Conservation (phyloP, 2,888 invertebrate genomes). For the Rhabditophanes sp. region DNA sequence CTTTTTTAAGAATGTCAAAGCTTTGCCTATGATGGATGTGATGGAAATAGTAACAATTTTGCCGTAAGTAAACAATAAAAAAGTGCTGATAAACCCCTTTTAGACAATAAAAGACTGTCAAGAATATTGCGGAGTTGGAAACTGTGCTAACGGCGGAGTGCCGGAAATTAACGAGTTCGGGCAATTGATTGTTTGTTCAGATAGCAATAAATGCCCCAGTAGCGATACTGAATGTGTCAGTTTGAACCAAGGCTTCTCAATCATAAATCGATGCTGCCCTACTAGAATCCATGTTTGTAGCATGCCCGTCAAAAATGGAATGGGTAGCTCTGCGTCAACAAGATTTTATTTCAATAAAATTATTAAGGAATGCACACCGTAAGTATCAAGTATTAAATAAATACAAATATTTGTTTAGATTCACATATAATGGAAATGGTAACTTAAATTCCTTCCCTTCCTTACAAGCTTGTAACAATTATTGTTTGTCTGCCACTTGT, state of each 20-base stretch:
- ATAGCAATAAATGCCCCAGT: slow-evolving; percentile 20
- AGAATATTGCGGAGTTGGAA: slow-evolving; percentile 27
- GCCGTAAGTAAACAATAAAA: slow-evolving; percentile 15
- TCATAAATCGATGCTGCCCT: slow-evolving; percentile 35
- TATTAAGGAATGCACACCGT: slow-evolving; percentile 33
- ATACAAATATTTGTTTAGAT: no score
- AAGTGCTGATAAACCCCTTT: slow-evolving; percentile 41
- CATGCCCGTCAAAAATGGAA: no score
- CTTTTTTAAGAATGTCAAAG: slow-evolving; percentile 19
- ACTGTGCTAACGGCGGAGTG: slow-evolving; percentile 34
- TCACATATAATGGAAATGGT: slow-evolving; percentile 36
- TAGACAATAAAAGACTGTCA: slow-evolving; percentile 36
- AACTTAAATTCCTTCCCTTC: slow-evolving; percentile 24
- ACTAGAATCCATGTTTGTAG: no score
- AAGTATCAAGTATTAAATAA: no score
- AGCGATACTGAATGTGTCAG: slow-evolving; percentile 41
- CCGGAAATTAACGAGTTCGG: slow-evolving; percentile 39
- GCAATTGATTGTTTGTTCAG: slow-evolving; percentile 35
- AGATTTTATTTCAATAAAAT: slow-evolving; percentile 30
- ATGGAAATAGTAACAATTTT: slow-evolving; percentile 14
- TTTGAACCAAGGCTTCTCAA: slow-evolving; percentile 29
- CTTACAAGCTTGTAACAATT: slow-evolving; percentile 28
- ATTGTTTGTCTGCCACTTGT: slow-evolving; percentile 42
- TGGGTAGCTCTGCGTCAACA: slow-evolving; percentile 36
- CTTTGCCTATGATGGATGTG: slow-evolving; percentile 41